phyloP scores from a whole-genome alignment of 1,140 invertebrate species.

The Polypedilum pembai region DNA sequence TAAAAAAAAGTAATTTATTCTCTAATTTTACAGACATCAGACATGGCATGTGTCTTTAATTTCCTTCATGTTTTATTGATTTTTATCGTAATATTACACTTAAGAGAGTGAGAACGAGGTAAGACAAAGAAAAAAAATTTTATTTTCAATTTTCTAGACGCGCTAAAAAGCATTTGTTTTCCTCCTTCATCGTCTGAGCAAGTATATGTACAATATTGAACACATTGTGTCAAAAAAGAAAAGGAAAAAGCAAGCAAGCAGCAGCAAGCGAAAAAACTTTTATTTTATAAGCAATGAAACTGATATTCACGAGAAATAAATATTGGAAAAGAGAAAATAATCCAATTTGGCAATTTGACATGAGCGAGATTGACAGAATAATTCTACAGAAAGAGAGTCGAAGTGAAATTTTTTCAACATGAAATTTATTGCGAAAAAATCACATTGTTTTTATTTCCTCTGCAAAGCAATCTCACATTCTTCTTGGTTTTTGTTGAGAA shows the following conservation, averaged over 20 bases:
- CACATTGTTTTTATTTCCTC: neutral
- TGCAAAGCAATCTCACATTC: neutral
- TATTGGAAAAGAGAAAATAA: neutral
- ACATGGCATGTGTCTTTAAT: slow-evolving; percentile 17
- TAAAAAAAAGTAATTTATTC: slow-evolving; percentile 14
- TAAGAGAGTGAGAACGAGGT: too few species aligned
- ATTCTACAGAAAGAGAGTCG: neutral
- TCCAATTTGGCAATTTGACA: neutral
- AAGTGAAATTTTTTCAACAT: neutral
- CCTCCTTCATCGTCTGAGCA: neutral
- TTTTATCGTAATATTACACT: neutral
- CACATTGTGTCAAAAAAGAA: neutral
- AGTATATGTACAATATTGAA: neutral
- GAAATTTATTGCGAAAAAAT: slow-evolving; percentile 13
- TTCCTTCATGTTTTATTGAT: slow-evolving; percentile 15
- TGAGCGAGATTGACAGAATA: slow-evolving; percentile 11
- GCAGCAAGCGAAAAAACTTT: too few species aligned
- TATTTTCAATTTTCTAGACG: too few species aligned
- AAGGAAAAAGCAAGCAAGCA: neutral
- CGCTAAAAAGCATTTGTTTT: too few species aligned
- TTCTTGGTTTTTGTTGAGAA: neutral
- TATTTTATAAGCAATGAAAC: too few species aligned
- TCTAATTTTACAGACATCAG: neutral
- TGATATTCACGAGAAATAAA: too few species aligned
- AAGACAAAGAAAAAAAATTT: too few species aligned